A percentile compares a stretch with the other conserved stretches of the same genome.
Evolutionary conservation across 2,888 invertebrate species (phyloP).

Genomic region (Pandemis cinnamomeana): DNA sequence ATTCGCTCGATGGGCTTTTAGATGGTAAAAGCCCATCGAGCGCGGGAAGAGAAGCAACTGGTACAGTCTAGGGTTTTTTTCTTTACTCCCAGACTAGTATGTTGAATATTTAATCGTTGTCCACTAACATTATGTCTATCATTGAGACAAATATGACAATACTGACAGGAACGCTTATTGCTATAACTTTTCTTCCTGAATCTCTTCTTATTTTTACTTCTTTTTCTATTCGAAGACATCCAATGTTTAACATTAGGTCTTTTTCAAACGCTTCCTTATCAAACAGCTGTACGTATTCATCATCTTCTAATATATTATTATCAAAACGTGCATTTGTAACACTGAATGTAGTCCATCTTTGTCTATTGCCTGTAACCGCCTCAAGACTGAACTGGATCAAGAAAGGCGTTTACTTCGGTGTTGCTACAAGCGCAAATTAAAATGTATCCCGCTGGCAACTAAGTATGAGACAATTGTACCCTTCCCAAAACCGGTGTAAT

Average conservation of each 20-base stretch:
- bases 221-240: neutral
- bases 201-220: too few relatives aligned
- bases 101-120: too few relatives aligned
- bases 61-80: too few relatives aligned
- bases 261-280: neutral
- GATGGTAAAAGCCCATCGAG: too few relatives aligned
- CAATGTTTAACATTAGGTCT: neutral
- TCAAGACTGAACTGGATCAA: constrained; percentile 25
- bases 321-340: neutral
- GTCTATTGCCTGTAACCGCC: neutral
- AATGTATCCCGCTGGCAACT: constrained; percentile 56
- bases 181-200: too few relatives aligned
- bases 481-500: constrained; percentile 49
- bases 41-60: too few relatives aligned
- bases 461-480: constrained; percentile 49
- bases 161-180: too few relatives aligned
- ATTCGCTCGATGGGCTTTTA: too few relatives aligned
- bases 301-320: too few relatives aligned
- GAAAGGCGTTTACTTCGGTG: constrained; percentile 22
- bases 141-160: too few relatives aligned
- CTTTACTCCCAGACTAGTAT: too few relatives aligned
- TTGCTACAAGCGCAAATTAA: constrained; percentile 54
- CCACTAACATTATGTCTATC: too few relatives aligned
- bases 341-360: neutral
- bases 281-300: neutral